Base-by-base conservation (phyloP, 2,797 vertebrate genomes). In the Peromyscus melanophrys region DNA sequence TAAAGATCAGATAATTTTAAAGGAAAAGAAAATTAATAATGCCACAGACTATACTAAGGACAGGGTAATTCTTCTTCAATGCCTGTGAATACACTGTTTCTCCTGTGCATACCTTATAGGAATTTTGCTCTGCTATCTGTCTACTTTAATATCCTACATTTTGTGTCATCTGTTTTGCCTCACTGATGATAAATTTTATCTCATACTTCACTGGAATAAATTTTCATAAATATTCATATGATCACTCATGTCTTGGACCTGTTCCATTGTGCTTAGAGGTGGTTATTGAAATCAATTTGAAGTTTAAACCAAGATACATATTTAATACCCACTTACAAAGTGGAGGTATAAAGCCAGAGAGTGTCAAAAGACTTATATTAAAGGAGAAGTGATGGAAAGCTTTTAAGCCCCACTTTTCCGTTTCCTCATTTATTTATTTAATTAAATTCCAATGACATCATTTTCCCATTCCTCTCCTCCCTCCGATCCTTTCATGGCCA, bases 211-310 rank as follows among this genome's bases (percentile, higher is more conserved):
- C 92, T 98, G 93, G 67, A 87, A 97, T 98, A 95, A 96, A 97
- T 98, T 98, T 98, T 96, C 93, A 98, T 98, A 94, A 98, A 89
- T 96, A 92, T 96, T 98, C 37, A 86, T 97, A 95, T 97, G 55
- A 97, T 97, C 34, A 34, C 0, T 71, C n/a, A 65, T 0, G 25
- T 97, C 37, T 94, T 97, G 80, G 55, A 27, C 83, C 95, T 98
- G 87, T 93, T 97, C 96, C 96, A 97, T 37, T 84, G 89, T 71
- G 71, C 96, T 97, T 97, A 97, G 96, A 86, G 95, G 89, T 87
- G 37, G 71, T 49, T 93, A 67, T 93, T 95, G 96, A 96, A 95
- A 73, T 83, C 57, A 37, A 96, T 97, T 97, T 67, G 95, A 16
- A 31, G 17, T 93, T 97, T 81, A 75, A 96, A 86, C 75, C 10